Percentiles rank a stretch among this genome's conserved stretches.
These are phyloP conservation scores for Alethe diademata DNA, from an alignment of 2,113 vertebrate genomes.

Conservation along the genomic window DNA sequence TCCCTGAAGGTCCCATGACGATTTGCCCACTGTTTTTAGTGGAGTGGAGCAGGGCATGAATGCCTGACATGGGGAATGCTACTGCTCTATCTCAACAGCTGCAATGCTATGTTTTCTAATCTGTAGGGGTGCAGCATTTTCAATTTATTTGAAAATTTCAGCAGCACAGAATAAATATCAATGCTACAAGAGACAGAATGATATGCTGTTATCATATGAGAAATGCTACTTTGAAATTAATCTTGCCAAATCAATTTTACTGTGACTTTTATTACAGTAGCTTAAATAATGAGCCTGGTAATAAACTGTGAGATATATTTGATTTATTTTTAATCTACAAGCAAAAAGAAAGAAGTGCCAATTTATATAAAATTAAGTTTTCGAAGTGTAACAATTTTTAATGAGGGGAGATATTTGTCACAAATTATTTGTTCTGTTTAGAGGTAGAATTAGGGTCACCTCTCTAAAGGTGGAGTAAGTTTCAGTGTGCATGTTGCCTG, in stretches of 20 bases:
- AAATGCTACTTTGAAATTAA: not conserved
- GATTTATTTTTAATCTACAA: not conserved
- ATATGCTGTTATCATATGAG: not conserved
- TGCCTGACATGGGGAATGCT: not conserved
- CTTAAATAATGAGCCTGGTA: not conserved
- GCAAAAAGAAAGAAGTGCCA: not conserved
- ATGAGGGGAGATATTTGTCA: not conserved
- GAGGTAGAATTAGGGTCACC: not conserved
- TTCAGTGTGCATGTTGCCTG: not conserved
- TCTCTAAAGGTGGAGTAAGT: not conserved
- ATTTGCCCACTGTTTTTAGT: not conserved
- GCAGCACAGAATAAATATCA: not conserved
- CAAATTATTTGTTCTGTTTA: not conserved
- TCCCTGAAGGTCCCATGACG: not conserved
- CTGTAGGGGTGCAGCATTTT: not conserved
- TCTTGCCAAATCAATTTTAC: not conserved
- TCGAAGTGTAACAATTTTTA: not conserved
- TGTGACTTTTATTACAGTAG: not conserved
- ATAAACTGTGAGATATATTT: not conserved
- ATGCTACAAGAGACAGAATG: not conserved
- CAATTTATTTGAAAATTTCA: not conserved
- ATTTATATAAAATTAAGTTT: not conserved
- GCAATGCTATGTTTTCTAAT: not conserved
- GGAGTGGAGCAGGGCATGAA: not conserved
- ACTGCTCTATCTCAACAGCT: rapidly evolving